phyloP scores from a whole-genome alignment of 2,888 invertebrate species.

The Adelphocoris suturalis region DNA sequence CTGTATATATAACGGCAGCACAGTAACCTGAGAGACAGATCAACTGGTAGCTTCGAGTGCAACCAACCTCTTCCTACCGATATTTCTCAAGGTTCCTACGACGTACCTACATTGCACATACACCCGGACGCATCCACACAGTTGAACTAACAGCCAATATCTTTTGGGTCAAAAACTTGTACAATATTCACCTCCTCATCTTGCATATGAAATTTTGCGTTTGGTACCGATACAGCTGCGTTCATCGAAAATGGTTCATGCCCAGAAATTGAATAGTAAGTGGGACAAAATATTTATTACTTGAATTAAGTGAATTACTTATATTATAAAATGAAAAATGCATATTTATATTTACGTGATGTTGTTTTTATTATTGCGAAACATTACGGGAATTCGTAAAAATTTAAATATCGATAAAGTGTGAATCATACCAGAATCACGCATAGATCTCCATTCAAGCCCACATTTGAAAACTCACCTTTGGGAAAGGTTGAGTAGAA shows the following conservation, averaged over 20 bases:
- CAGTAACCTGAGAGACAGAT: background rate
- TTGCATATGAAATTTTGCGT: constrained; percentile 30
- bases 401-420: no score
- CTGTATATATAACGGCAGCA: background rate
- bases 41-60: background rate
- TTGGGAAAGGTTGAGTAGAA: no score
- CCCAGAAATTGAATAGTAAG: background rate
- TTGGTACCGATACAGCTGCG: constrained; percentile 13
- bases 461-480: no score
- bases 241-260: background rate
- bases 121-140: no score
- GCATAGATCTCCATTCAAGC: no score
- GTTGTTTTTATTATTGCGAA: background rate
- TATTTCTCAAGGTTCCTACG: background rate
- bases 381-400: no score
- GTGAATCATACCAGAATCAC: no score
- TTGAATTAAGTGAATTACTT: background rate
- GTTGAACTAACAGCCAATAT: no score
- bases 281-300: background rate
- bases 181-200: constrained; percentile 4
- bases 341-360: background rate
- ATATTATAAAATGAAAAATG: background rate
- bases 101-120: no score
- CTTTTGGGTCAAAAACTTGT: background rate
- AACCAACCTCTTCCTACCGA: background rate